A percentile compares a stretch with the other conserved stretches of the same genome.
Evolutionary conservation across 30 jellyfish, hydroid and myxozoan species (phyloP).

Genomic region (Catostylus mosaicus): DNA sequence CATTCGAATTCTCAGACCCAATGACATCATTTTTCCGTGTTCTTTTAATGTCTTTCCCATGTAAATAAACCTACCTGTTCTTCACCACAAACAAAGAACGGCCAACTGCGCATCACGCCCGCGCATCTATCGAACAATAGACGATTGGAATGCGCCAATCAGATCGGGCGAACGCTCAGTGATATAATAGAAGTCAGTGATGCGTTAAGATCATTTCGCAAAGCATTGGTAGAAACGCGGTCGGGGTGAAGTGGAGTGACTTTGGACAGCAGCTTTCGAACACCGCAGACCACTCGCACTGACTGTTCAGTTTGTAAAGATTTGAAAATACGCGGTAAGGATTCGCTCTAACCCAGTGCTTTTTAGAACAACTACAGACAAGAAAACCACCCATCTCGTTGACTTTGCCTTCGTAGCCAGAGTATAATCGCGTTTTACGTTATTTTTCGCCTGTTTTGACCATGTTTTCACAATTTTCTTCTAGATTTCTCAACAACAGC

Average conservation of each 20-base stretch:
- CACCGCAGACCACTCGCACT: slow-evolving; percentile 83
- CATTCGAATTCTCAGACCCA: not conserved
- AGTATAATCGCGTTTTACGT: not conserved
- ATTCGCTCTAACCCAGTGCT: slow-evolving; percentile 62
- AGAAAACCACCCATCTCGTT: no score
- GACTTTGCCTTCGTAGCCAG: not conserved
- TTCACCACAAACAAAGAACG: slow-evolving; percentile 6
- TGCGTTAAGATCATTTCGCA: slow-evolving; percentile 54
- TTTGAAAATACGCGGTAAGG: slow-evolving; percentile 78
- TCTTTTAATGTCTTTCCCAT: not conserved
- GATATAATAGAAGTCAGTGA: slow-evolving; percentile 69
- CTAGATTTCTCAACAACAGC: slow-evolving; percentile 27
- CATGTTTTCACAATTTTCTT: slow-evolving; percentile 26
- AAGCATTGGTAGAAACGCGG: slow-evolving; percentile 35
- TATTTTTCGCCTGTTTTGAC: not conserved
- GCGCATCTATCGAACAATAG: slow-evolving; percentile 41
- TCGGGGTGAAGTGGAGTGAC: slow-evolving; percentile 26
- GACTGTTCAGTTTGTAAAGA: slow-evolving; percentile 34
- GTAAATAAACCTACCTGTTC: slow-evolving; percentile 11
- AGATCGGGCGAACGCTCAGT: slow-evolving; percentile 8
- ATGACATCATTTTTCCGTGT: not conserved
- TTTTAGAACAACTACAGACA: no score
- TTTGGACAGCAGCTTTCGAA: slow-evolving; percentile 77
- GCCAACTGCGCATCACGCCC: slow-evolving; percentile 21
- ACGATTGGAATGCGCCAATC: slow-evolving; percentile 44